Evolutionary conservation across 2,888 invertebrate species (phyloP).

Genomic region (Drepana falcataria): DNA sequence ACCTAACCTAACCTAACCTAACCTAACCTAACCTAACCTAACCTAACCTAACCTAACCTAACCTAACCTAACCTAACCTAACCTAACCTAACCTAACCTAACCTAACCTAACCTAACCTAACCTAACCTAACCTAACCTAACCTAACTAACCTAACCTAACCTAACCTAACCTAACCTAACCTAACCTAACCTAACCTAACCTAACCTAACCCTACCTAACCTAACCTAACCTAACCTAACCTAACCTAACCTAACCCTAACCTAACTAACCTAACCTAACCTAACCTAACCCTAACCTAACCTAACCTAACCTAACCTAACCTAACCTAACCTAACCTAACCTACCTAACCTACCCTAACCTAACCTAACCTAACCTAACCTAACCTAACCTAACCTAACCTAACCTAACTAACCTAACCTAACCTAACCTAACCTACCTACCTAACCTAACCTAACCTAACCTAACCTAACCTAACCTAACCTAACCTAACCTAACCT

Average conservation of each 20-base stretch:
- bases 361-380: slow-evolving; percentile 6
- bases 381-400: slow-evolving; percentile 6
- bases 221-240: slow-evolving; percentile 10
- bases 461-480: slow-evolving; percentile 5
- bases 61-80: slow-evolving; percentile 15
- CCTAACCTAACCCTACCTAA: slow-evolving; percentile 9
- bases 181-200: slow-evolving; percentile 10
- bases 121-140: slow-evolving; percentile 14
- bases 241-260: slow-evolving; percentile 10
- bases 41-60: slow-evolving; percentile 16
- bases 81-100: slow-evolving; percentile 8
- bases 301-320: slow-evolving; percentile 9
- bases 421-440: slow-evolving; percentile 9
- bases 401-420: slow-evolving; percentile 10
- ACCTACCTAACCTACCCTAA: slow-evolving; percentile 8
- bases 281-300: slow-evolving; percentile 8
- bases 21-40: slow-evolving; percentile 20
- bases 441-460: slow-evolving; percentile 1
- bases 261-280: slow-evolving; percentile 8
- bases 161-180: slow-evolving; percentile 9
- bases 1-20: slow-evolving; percentile 16
- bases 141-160: slow-evolving; percentile 14
- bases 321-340: slow-evolving; percentile 8
- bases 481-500: slow-evolving; percentile 14
- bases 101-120: slow-evolving; percentile 14